Conservation (phyloP, 2,113 vertebrate genomes). For the Oryzias curvinotus region DNA sequence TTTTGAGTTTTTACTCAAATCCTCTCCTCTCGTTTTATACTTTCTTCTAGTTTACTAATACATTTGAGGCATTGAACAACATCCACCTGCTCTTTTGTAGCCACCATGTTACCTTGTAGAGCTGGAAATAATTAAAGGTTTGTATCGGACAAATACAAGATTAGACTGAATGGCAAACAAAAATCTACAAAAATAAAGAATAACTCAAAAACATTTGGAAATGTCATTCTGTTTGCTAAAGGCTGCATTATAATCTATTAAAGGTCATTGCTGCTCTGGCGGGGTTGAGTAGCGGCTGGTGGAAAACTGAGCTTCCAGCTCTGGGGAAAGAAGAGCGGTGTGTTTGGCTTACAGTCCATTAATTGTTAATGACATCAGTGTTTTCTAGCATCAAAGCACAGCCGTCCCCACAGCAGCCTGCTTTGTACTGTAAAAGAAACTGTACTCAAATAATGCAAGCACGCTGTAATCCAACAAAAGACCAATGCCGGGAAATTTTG, state of each 20-base stretch:
- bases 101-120: too few species aligned
- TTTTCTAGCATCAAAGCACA: background rate
- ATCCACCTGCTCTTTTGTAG: too few species aligned
- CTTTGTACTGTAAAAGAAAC: conserved; percentile 1
- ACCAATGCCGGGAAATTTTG: conserved; percentile 11
- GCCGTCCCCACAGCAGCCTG: background rate
- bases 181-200: too few species aligned
- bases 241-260: too few species aligned
- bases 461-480: conserved; percentile 9
- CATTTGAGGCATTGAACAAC: too few species aligned
- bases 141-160: too few species aligned
- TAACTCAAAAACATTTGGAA: too few species aligned
- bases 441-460: conserved; percentile 4
- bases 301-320: background rate
- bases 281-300: background rate
- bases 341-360: background rate
- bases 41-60: too few species aligned
- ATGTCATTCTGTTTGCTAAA: too few species aligned
- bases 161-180: too few species aligned
- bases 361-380: background rate
- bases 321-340: background rate
- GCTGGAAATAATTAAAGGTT: too few species aligned
- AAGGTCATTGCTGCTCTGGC: too few species aligned
- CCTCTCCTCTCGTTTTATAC: background rate
- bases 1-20: background rate